phyloP scores from a whole-genome alignment of 2,888 invertebrate species.

The Folsomia manolachei region DNA sequence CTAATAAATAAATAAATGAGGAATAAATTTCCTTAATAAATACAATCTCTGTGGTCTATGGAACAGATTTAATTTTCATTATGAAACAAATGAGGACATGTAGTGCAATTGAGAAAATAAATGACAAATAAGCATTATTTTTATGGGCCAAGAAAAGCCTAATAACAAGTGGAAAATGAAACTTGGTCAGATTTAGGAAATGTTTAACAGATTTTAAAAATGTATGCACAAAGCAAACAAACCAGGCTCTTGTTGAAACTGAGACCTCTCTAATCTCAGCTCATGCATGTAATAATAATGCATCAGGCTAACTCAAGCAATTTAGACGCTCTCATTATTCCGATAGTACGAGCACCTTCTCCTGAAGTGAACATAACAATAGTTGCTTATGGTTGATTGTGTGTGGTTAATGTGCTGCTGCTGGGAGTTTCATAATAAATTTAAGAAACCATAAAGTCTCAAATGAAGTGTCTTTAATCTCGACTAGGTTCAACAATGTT shows the following conservation, averaged over 20 bases:
- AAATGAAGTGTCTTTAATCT: constrained; percentile 10
- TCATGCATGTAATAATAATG: neutral
- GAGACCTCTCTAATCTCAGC: no score
- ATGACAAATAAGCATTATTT: neutral
- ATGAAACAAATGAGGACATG: neutral
- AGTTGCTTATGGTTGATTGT: neutral
- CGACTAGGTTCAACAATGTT: neutral
- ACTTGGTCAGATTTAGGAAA: neutral
- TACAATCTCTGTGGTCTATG: no score
- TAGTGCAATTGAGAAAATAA: neutral
- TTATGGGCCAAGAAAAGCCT: neutral
- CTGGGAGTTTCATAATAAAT: constrained; percentile 22
- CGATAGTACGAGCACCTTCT: neutral
- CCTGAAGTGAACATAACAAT: no score
- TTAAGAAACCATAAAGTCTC: constrained; percentile 4
- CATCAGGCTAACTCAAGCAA: no score
- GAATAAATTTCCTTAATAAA: no score
- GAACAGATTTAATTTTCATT: no score
- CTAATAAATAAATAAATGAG: no score
- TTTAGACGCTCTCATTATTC: neutral
- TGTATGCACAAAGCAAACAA: neutral
- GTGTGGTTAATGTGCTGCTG: neutral
- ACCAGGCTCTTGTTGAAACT: neutral
- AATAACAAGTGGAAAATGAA: neutral
- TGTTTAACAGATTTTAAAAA: neutral